Evolutionary conservation across 2,797 vertebrate species (phyloP), one percentile per base, ranked within the genome.

Genomic region (Poecile montanus): DNA sequence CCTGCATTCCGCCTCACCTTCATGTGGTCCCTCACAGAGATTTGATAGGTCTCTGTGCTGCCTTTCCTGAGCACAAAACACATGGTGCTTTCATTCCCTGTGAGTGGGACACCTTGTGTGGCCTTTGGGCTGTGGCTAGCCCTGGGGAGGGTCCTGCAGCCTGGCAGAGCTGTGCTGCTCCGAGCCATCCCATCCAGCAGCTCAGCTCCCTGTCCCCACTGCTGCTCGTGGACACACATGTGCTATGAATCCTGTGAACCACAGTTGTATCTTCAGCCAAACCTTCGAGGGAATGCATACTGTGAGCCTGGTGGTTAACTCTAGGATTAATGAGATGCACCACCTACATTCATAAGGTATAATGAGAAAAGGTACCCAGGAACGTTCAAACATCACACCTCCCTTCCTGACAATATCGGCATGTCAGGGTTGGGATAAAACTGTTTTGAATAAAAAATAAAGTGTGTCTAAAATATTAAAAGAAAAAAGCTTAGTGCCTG

Each of bases 381-480:
- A 77, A 58, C 3, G 0, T 89, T 95, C 85, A 88, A 90, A 90
- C 83, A 90, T 86, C 74, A 66, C 80, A 86, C 56, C 70, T 91
- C 32, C 91, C 83, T 95, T 80, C 91, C 91, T 78, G 93, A 91
- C 89, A 93, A 63, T 93, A 94, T 93, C 30, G 1, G 66, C 13
- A 6, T 96, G 94, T 92, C 96, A 96, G 83, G 71, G 79, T 76
- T 78, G 77, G 91, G 92, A 95, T 97, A 94, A 95, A 96, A 94
- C 92, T 96, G 91, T 95, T 97, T 89, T 96, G 96, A 97, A 96
- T 96, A 96, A 93, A 94, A 92, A 96, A 94, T 91, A 96, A 94
- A 94, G 91, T 94, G 89, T 80, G 96, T 91, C 95, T 96, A 88
- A 96, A 97, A 95, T 96, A 95, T 97, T 93, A 94, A 90, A 94